Evolutionary conservation across 2,797 vertebrate genomes (phyloP), one percentile per base, ranked within the genome.

Genomic region (Gastrophryne carolinensis): DNA sequence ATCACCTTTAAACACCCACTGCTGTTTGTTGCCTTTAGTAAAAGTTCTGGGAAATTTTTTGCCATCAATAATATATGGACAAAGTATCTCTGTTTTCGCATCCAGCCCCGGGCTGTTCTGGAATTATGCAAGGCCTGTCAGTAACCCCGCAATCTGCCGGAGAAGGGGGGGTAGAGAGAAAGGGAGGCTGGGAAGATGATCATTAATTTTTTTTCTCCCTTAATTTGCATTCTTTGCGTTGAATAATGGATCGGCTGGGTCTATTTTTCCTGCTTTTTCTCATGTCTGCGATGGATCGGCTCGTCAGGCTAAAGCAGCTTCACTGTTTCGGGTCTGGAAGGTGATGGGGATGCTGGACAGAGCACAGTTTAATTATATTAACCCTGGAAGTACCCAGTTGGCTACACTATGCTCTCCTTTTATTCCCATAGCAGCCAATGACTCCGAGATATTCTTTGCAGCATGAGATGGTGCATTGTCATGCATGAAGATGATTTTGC

Each of bases 231-330:
- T 83, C 86, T 83, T 17, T 19, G 87, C 89, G 83, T 85, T 94
- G 90, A 94, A 93, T 92, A 91, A 93, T 92, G 85, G 84, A 93
- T 92, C 32, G 87, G 88, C 89, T 72, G 2, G 65, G 61, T 79
- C 81, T 83, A 79, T 83, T 87, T 79, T 82, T 82, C 81, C 89
- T 90, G 83, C 84, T 75, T 81, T 73, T 77, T 78, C 82, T 84
- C 82, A 5, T 72, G 58, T 72, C 4, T 1, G 1, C 84, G 87
- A 90, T 85, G 78, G 88, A 91, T 83, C 85, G 86, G 83, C 75
- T 81, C 67, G 78, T 83, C 79, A 61, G 23, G 41, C 13, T 73
- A 77, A n/a, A 47, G 64, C 60, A 78, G 61, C 83, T 80, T n/a
- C 76, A 80, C 81, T 79, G 19, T 30, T 15, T 53, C 30, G 15